Percentiles rank a stretch among this genome's conserved stretches.
These are phyloP conservation scores for Eupsittula cactorum DNA, from an alignment of 2,113 vertebrate species.

Conservation along the genomic window DNA sequence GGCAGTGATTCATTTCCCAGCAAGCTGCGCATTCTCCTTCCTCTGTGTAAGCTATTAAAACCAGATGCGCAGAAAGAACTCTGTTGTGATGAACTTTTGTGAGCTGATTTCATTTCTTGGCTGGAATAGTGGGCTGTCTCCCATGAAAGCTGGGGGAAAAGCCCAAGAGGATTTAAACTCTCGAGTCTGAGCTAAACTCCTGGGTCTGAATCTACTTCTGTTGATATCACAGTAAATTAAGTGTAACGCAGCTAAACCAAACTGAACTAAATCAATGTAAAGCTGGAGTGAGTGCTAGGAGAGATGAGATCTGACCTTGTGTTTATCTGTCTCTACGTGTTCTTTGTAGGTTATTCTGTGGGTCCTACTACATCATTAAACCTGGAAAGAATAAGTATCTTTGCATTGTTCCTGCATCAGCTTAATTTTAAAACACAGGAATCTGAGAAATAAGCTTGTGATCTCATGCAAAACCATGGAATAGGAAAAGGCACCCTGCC, in stretches of 20 bases:
- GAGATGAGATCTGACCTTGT: neutral
- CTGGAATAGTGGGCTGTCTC: neutral
- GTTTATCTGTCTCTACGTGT: neutral
- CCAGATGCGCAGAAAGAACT: constrained; percentile 13
- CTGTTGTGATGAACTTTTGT: neutral
- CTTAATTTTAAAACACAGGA: neutral
- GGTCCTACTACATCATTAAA: neutral
- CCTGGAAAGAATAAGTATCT: neutral
- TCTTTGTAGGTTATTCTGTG: neutral
- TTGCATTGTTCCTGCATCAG: rapidly evolving
- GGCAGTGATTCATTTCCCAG: constrained; percentile 18
- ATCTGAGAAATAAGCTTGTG: neutral
- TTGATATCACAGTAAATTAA: neutral
- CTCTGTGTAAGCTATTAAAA: neutral
- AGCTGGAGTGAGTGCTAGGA: neutral
- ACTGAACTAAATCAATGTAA: neutral
- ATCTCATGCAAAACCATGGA: neutral
- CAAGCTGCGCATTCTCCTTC: neutral
- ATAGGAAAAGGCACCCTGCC: neutral
- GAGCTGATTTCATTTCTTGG: neutral
- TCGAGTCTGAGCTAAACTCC: neutral
- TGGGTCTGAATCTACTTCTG: neutral
- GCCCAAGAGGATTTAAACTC: neutral
- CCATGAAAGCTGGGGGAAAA: neutral
- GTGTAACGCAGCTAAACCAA: neutral